Evolutionary conservation across 2,888 invertebrate species (phyloP), one percentile per base, ranked within the genome.

Genomic region (Machimus atricapillus): DNA sequence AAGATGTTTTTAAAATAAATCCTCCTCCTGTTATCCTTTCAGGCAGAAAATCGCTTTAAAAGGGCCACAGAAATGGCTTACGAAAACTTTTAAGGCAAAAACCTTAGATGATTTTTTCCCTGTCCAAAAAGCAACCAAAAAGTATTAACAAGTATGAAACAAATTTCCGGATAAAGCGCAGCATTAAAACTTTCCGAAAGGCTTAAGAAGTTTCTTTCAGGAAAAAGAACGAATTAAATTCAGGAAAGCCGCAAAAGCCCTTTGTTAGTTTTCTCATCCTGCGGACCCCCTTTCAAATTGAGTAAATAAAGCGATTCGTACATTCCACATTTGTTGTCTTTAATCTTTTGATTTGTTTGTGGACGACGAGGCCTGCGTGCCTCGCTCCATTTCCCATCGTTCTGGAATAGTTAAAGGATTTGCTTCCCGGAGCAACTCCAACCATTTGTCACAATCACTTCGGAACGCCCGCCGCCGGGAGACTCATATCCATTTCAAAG

Each of bases 131-230:
- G 66, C 66, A 66, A 66, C 66, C 66, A 27, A 58, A 82, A 83
- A 66, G 83, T 83, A 83, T 83, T 73, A 83, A 83, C 83, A 58
- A 82, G 58, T 82, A 82, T 82, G 82, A 82, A 82, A 82, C 82
- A 83, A 83, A 83, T 83, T 83, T 73, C 40, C 34, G 66, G 66
- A 83, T 83, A 83, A 83, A 83, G 31, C 73, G 83, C 34, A 73
- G 66, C 83, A 73, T 58, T 83, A 83, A 83, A 83, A 83, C 66
- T 83, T 83, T 66, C 40, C 37, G 52, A 83, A 83, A 83, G 83
- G 40, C 83, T 81, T 81, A 81, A 40, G 81, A 81, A 56, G 27
- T 46, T 81, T 56, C 19, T 27, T 8, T 27, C 27, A 27, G 81
- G n/a, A 56, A 81, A 81, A 40, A 81, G 52, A 81, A 23, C n/a